Conservation (phyloP, 2,888 invertebrate species). For the Cantharis nigra region DNA sequence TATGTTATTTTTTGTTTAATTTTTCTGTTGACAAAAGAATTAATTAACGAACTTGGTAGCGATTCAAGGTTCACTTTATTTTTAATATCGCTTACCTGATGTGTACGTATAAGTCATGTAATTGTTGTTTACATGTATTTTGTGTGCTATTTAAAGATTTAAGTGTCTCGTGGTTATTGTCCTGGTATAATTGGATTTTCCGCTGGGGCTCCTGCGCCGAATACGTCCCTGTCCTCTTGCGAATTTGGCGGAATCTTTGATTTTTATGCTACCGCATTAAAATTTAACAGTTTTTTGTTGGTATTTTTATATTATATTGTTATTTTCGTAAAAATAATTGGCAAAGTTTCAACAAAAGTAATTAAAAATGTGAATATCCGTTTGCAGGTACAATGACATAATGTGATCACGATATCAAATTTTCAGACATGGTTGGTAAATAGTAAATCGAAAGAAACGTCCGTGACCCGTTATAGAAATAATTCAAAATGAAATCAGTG, state of each 20-base stretch:
- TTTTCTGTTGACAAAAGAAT: not conserved
- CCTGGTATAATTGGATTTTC: not conserved
- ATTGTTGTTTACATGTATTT: not conserved
- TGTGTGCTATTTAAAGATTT: not conserved
- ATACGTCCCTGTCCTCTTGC: not conserved
- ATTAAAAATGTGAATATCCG: not conserved
- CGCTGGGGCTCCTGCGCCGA: not conserved
- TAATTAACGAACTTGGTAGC: not conserved
- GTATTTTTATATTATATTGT: not conserved
- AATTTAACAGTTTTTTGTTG: too few species aligned
- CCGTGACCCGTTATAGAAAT: slow-evolving; percentile 17
- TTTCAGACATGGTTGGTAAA: not conserved
- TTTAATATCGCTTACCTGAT: not conserved
- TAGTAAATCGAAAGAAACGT: slow-evolving; percentile 6
- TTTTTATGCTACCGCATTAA: not conserved
- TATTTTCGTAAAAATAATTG: not conserved
- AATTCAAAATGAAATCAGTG: slow-evolving; percentile 14
- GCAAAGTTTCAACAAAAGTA: not conserved
- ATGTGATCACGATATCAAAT: not conserved
- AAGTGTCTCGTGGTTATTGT: not conserved
- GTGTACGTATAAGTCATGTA: not conserved
- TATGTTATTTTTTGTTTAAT: not conserved
- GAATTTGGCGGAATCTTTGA: not conserved
- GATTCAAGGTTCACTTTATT: not conserved
- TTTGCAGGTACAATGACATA: not conserved